Evolutionary conservation across 92 coral and sea anemone species (phyloP).

Genomic region (Scolanthus callimorphus): DNA sequence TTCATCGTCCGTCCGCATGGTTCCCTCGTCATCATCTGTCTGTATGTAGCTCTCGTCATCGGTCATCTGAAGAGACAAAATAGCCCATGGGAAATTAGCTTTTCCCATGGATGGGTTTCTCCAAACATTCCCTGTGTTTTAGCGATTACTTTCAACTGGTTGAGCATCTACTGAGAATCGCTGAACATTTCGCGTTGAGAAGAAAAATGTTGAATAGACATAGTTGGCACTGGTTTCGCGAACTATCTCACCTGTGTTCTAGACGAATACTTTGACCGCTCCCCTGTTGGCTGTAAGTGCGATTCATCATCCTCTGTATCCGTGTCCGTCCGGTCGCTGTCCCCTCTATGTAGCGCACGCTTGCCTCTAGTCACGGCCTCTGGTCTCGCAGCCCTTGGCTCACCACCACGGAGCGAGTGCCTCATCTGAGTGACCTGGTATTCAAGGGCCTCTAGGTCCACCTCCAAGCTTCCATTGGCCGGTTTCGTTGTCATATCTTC

Average conservation of each 20-base stretch:
- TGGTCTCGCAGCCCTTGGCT: conserved; percentile 22
- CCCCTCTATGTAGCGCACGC: conserved; percentile 41
- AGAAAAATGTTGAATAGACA: background rate
- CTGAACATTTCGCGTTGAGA: too few species aligned
- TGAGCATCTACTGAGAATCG: background rate
- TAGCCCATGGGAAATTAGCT: background rate
- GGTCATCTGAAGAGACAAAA: conserved; percentile 36
- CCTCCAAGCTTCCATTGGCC: conserved; percentile 30
- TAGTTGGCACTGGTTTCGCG: too few species aligned
- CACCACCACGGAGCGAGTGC: conserved; percentile 62
- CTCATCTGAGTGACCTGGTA: conserved; percentile 81
- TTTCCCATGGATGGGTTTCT: too few species aligned
- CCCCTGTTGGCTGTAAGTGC: conserved; percentile 50
- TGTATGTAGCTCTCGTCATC: conserved; percentile 93
- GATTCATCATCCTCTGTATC: conserved; percentile 66
- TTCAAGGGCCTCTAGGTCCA: conserved; percentile 74
- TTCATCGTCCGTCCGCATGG: conserved; percentile 87
- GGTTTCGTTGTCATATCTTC: conserved; percentile 1
- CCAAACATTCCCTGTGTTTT: background rate
- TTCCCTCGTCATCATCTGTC: conserved; percentile 87
- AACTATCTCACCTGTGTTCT: conserved; percentile 46
- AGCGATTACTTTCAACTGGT: background rate
- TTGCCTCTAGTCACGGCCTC: conserved; percentile 35
- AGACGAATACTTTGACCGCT: conserved; percentile 63
- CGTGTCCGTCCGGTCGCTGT: conserved; percentile 60